Conservation (phyloP, 2,113 vertebrate species). For the Neogobius melanostomus region DNA sequence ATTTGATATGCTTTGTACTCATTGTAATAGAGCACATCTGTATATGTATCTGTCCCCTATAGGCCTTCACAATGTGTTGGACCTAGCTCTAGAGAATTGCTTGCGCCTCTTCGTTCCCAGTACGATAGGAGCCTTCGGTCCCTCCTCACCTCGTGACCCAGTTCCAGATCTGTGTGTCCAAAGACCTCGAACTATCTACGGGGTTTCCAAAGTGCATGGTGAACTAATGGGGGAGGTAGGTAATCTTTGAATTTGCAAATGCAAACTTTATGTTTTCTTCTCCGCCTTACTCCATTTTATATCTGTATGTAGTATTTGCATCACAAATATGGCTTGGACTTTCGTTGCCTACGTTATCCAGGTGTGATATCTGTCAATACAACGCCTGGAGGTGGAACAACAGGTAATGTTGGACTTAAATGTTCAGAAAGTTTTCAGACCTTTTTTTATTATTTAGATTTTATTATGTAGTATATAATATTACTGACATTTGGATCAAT, state of each 20-base stretch:
- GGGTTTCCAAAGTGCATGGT: constrained; percentile 79
- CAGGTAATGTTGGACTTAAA: constrained; percentile 57
- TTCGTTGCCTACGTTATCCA: constrained; percentile 78
- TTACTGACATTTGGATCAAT: no score
- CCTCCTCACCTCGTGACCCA: constrained; percentile 77
- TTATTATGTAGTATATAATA: no score
- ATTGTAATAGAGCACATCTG: background rate
- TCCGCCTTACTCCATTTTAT: constrained; percentile 15
- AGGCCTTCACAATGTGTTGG: constrained; percentile 80
- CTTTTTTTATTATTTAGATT: no score
- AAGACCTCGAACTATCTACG: constrained; percentile 79
- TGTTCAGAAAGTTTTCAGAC: no score
- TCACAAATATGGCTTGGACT: constrained; percentile 80
- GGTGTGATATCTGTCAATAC: constrained; percentile 77
- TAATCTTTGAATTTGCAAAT: background rate
- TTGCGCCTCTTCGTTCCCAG: constrained; percentile 80
- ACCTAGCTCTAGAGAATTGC: constrained; percentile 78
- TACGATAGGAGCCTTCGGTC: constrained; percentile 80
- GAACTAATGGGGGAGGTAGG: constrained; percentile 81
- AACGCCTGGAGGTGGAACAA: constrained; percentile 76
- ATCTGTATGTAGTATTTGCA: constrained; percentile 71
- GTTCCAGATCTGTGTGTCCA: constrained; percentile 79
- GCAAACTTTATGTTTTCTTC: background rate
- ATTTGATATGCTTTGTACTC: background rate
- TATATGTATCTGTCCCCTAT: constrained; percentile 14